Percentiles rank a stretch among this genome's conserved stretches.
Evolutionary conservation across 2,113 vertebrate genomes (phyloP).

Genomic region (Ammodytes marinus): DNA sequence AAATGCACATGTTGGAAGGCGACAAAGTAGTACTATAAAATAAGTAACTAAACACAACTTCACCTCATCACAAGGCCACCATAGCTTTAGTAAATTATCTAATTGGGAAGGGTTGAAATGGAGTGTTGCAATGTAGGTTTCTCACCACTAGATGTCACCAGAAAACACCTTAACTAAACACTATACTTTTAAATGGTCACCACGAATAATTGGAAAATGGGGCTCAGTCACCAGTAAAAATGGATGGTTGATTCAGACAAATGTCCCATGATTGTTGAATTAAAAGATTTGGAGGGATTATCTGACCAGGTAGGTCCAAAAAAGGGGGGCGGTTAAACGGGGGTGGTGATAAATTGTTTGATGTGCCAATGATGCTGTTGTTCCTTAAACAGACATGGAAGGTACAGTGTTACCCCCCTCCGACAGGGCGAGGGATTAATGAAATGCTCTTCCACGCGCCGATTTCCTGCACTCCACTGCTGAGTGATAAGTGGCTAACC

Average conservation of each 20-base stretch:
- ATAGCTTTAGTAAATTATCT: too few species aligned
- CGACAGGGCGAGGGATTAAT: conserved; percentile 98
- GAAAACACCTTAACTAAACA: too few species aligned
- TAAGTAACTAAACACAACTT: too few species aligned
- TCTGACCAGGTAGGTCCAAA: conserved; percentile 80
- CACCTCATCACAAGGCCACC: too few species aligned
- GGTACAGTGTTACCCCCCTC: conserved; percentile 92
- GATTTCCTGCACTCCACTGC: conserved; percentile 98
- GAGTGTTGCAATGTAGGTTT: too few species aligned
- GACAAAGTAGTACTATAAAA: too few species aligned
- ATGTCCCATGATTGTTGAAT: conserved; percentile 91
- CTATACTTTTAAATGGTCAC: conserved; percentile 73
- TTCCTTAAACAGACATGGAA: conserved; percentile 97
- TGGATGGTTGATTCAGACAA: conserved; percentile 91
- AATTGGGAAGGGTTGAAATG: too few species aligned
- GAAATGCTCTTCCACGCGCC: conserved; percentile 98
- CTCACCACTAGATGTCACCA: too few species aligned
- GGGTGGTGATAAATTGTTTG: conserved; percentile 92
- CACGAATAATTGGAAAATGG: conserved; percentile 94
- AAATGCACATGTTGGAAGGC: too few species aligned
- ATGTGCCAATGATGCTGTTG: conserved; percentile 95
- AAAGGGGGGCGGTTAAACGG: conserved; percentile 15
- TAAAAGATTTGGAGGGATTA: conserved; percentile 88
- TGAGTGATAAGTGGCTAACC: conserved; percentile 96
- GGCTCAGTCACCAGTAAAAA: conserved; percentile 94